Evolutionary conservation across 2,888 invertebrate genomes (phyloP).

Genomic region (Acleris sparsana): DNA sequence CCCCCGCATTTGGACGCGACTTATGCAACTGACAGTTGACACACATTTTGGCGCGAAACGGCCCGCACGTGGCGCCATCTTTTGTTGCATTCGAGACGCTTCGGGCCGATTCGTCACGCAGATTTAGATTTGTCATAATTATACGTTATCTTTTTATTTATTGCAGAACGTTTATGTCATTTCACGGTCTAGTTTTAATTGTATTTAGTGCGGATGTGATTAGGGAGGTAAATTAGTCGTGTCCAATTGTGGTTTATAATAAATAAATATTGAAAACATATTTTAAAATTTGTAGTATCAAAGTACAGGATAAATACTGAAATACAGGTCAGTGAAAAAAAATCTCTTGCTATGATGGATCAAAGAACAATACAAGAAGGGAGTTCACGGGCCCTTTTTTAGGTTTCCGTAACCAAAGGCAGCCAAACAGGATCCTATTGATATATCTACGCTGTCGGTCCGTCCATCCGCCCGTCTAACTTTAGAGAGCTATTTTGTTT

Average conservation of each 20-base stretch:
- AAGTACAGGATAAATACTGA: no score
- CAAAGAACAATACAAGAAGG: no score
- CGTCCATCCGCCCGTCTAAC: no score
- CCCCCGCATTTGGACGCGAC: slow-evolving; percentile 47
- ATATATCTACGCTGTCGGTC: no score
- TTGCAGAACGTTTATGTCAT: slow-evolving; percentile 43
- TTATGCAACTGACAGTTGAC: slow-evolving; percentile 62
- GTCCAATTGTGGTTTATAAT: slow-evolving; percentile 7
- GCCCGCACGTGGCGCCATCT: slow-evolving; percentile 70
- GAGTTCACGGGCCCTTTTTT: no score
- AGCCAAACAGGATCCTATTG: no score
- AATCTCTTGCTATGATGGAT: no score
- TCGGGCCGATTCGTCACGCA: slow-evolving; percentile 54
- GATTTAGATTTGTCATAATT: slow-evolving; percentile 63
- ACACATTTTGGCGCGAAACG: slow-evolving; percentile 63
- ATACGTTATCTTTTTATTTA: slow-evolving; percentile 60
- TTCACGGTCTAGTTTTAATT: slow-evolving; percentile 53
- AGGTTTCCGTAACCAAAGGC: no score
- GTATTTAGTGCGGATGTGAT: slow-evolving; percentile 57
- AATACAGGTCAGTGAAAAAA: no score
- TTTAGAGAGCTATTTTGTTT: no score
- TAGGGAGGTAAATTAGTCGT: slow-evolving; percentile 6
- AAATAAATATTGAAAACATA: background rate
- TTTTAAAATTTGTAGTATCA: no score
- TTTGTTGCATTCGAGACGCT: slow-evolving; percentile 61